These are phyloP conservation scores for Hypotaenidia okinawae DNA, from an alignment of 2,797 vertebrate genomes.

Conservation along the genomic window DNA sequence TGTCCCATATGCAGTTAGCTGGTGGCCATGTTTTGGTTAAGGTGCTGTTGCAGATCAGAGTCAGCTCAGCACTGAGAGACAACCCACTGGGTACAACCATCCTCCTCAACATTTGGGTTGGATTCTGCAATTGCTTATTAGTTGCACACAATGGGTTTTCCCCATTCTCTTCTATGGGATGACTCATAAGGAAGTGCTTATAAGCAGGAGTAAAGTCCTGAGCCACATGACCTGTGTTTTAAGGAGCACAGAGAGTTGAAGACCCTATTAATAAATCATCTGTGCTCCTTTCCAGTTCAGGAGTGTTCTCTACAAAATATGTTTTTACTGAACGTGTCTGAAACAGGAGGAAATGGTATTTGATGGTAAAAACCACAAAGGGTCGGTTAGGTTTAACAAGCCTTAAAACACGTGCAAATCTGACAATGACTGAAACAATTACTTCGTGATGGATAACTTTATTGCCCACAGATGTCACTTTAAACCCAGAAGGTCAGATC, in stretches of 20 bases:
- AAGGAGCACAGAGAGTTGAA: neutral
- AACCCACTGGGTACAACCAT: neutral
- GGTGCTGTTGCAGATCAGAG: neutral
- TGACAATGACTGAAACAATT: conserved; percentile 45
- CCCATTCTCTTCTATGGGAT: neutral
- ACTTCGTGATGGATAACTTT: conserved; percentile 57
- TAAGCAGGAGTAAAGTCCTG: neutral
- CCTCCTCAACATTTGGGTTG: fast-evolving
- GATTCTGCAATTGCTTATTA: neutral
- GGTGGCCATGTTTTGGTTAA: neutral
- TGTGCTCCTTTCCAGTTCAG: neutral
- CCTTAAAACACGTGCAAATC: conserved; percentile 17
- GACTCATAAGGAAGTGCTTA: neutral
- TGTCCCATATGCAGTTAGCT: neutral
- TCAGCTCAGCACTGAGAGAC: neutral
- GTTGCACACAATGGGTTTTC: neutral
- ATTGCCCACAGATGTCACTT: conserved; percentile 53
- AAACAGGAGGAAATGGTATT: conserved; percentile 27
- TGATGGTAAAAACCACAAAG: conserved; percentile 25
- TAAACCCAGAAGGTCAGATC: conserved; percentile 61
- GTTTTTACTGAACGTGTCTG: neutral
- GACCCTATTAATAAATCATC: neutral
- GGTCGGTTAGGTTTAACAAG: conserved; percentile 46
- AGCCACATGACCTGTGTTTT: neutral
- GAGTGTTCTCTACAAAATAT: neutral